Percentiles rank a stretch among this genome's conserved stretches.
These are phyloP conservation scores for Leptopilina boulardi DNA, from an alignment of 1,140 invertebrate species.

Conservation along the genomic window DNA sequence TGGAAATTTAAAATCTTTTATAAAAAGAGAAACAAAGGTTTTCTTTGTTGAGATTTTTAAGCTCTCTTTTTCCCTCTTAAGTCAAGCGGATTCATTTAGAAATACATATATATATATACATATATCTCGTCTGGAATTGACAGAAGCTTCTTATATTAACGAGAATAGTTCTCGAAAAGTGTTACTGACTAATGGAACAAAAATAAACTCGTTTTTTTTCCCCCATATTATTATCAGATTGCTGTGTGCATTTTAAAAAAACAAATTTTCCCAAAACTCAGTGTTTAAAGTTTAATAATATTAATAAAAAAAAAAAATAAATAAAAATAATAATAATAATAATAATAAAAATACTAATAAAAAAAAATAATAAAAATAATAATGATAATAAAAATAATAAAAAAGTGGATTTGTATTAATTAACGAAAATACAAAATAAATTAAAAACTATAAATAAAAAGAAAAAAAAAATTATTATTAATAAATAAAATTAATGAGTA, in stretches of 20 bases:
- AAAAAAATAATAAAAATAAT: too few relatives aligned
- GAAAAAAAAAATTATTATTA: too few relatives aligned
- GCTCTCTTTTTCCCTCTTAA: background rate
- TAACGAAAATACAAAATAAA: too few relatives aligned
- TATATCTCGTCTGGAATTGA: background rate
- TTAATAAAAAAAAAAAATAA: too few relatives aligned
- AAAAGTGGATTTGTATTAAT: too few relatives aligned
- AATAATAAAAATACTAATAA: too few relatives aligned
- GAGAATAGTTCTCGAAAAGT: slow-evolving; percentile 28
- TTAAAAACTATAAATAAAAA: background rate
- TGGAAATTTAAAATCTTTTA: background rate
- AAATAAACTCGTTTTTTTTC: slow-evolving; percentile 31
- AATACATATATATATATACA: background rate
- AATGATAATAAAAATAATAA: too few relatives aligned
- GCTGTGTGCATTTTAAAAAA: background rate
- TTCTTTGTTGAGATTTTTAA: slow-evolving; percentile 42
- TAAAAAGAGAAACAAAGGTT: slow-evolving; percentile 56
- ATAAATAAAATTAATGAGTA: too few relatives aligned
- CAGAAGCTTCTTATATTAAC: slow-evolving; percentile 20
- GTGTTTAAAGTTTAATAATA: background rate
- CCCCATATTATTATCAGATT: background rate
- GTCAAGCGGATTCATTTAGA: background rate
- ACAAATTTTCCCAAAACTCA: background rate
- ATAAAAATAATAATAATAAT: too few relatives aligned
- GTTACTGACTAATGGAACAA: slow-evolving; percentile 13